A percentile compares a stretch with the other conserved stretches of the same genome.
Evolutionary conservation across 2,113 vertebrate genomes (phyloP).

Genomic region (Leptocoma aspasia): DNA sequence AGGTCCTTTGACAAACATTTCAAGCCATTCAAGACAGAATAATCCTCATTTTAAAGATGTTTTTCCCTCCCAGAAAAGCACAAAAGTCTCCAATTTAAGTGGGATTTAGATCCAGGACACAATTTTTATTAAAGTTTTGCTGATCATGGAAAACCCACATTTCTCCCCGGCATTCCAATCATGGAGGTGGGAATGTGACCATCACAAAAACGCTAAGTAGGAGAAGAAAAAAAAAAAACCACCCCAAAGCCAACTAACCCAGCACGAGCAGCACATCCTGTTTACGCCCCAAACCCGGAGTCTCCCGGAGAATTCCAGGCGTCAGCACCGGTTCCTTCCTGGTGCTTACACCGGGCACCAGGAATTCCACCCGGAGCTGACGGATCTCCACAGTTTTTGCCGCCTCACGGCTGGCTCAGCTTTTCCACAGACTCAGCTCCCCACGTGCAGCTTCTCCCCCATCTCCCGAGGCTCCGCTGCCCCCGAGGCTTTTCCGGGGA

Average conservation of each 20-base stretch:
- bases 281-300: not conserved
- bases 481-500: not conserved
- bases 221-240: accelerated
- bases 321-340: accelerated
- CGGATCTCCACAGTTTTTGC: not conserved
- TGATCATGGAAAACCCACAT: not conserved
- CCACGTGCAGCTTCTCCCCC: not conserved
- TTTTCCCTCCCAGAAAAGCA: not conserved
- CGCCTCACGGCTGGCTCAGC: not conserved
- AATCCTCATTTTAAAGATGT: not conserved
- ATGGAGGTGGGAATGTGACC: not conserved
- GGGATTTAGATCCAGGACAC: not conserved
- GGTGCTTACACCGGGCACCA: not conserved
- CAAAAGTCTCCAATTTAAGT: not conserved
- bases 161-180: not conserved
- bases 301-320: not conserved
- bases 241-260: not conserved
- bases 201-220: not conserved
- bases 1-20: not conserved
- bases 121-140: not conserved
- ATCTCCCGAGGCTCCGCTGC: accelerated
- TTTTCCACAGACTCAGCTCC: not conserved
- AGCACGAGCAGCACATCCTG: not conserved
- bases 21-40: not conserved
- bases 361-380: not conserved